Conservation (phyloP, 2,888 invertebrate genomes). For the Cylindroiulus punctatus region DNA sequence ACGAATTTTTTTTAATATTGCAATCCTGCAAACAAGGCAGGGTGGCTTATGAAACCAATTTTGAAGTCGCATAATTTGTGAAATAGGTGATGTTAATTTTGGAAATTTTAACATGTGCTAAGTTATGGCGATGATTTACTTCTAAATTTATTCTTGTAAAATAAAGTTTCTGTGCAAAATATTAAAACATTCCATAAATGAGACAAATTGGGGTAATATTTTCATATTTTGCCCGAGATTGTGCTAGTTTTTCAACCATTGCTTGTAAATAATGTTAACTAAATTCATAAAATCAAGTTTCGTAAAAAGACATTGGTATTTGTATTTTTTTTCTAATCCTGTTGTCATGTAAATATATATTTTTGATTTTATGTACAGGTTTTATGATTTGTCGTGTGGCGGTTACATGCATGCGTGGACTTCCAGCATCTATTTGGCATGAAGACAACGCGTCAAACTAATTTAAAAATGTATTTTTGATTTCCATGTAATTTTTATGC, state of each 20-base stretch:
- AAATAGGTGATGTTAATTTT: neutral
- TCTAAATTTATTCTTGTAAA: neutral
- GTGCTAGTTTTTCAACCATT: conserved; percentile 10
- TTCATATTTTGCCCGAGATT: neutral
- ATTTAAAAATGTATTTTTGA: too few species aligned
- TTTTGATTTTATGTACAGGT: too few species aligned
- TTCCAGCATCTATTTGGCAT: too few species aligned
- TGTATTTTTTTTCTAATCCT: neutral
- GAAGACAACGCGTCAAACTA: too few species aligned
- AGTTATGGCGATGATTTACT: neutral
- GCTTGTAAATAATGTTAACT: conserved; percentile 27
- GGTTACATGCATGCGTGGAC: too few species aligned
- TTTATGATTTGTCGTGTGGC: too few species aligned
- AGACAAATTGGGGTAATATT: conserved; percentile 1
- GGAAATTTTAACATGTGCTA: neutral
- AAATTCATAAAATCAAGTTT: conserved; percentile 37
- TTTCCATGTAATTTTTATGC: too few species aligned
- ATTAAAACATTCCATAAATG: neutral
- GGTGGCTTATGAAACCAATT: neutral
- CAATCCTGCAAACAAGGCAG: neutral
- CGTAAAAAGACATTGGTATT: neutral
- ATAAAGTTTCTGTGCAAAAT: neutral
- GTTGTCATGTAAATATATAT: too few species aligned
- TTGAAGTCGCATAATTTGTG: neutral
- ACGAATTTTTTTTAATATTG: neutral